Conservation (phyloP, 2,888 invertebrate genomes). For the Linnaemya vulpina region DNA sequence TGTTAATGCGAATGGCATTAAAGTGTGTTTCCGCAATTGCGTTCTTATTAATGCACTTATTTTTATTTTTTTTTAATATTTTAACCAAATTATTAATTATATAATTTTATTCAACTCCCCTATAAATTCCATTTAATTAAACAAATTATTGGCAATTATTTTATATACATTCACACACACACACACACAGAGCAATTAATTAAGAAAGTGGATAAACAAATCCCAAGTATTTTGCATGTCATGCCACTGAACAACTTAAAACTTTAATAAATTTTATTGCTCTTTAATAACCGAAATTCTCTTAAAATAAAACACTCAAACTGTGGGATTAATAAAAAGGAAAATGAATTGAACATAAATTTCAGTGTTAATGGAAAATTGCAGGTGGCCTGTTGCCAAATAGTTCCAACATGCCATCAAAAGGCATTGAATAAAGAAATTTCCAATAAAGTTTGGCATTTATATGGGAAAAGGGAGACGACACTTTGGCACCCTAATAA, state of each 20-base stretch:
- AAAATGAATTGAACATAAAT: neutral
- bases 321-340: neutral
- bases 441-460: slow-evolving; percentile 26
- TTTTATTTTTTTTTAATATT: slow-evolving; percentile 1
- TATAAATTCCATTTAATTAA: slow-evolving; percentile 31
- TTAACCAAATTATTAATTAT: slow-evolving; percentile 40
- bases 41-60: neutral
- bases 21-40: neutral
- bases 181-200: no score
- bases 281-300: slow-evolving; percentile 6
- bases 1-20: neutral
- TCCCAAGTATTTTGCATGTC: neutral
- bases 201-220: no score
- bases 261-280: neutral
- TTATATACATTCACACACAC: no score
- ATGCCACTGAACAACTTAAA: neutral
- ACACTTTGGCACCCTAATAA: neutral
- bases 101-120: slow-evolving; percentile 38
- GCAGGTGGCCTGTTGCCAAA: slow-evolving; percentile 56
- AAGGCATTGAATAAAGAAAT: slow-evolving; percentile 22
- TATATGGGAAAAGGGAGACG: slow-evolving; percentile 18
- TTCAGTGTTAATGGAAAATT: slow-evolving; percentile 9
- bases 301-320: slow-evolving; percentile 21
- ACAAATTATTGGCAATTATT: neutral
- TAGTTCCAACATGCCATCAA: slow-evolving; percentile 17